Evolutionary conservation across 2,113 vertebrate species (phyloP), one percentile per base, ranked within the genome.

Genomic region (Pleuronectes platessa): DNA sequence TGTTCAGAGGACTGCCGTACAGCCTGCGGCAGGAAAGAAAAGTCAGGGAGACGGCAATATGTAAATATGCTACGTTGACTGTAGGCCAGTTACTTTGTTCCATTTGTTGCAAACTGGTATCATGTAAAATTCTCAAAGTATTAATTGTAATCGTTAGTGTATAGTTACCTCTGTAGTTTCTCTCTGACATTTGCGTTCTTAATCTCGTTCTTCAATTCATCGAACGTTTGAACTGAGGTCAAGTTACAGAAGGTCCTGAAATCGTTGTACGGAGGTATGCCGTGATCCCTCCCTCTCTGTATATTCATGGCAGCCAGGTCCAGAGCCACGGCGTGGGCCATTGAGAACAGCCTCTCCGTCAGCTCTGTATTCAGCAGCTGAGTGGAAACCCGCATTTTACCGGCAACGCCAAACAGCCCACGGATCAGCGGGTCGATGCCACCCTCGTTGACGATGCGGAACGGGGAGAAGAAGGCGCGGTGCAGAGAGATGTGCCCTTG

Each of bases 251-350:
- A 99, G 72, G 97, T 96, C 76, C 98, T 92, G 93, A 96, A 99
- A 88, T 99, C 98, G 23, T 98, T 98, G 86, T 99, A 99, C 0
- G 98, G 94, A 0, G 98, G 97, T 80, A 99, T 97, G 53, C 98
- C 98, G 6, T 99, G 98, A 89, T 99, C 98, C 63, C 98, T 93
- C 76, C 97, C 98, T 49, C 98, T 94, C 89, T 99, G 98, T 85
- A 99, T 96, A 83, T 99, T 99, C 94, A 99, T 97, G 83, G 98
- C 96, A 1, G 98, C 98, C 76, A 99, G 95, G 87, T 99, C 98
- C 87, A 99, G 94, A 4, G 98, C 97, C 86, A 99, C 98, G 0
- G 97, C 91, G 70, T 97, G 97, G 0, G 96, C 97, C 98, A 99
- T 99, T 63, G 97, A 98, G 92, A 99, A 99, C 15, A 99, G 90